phyloP scores from a whole-genome alignment of 53 echinoderm and acorn worm genomes.

The Mesocentrotus franciscanus region DNA sequence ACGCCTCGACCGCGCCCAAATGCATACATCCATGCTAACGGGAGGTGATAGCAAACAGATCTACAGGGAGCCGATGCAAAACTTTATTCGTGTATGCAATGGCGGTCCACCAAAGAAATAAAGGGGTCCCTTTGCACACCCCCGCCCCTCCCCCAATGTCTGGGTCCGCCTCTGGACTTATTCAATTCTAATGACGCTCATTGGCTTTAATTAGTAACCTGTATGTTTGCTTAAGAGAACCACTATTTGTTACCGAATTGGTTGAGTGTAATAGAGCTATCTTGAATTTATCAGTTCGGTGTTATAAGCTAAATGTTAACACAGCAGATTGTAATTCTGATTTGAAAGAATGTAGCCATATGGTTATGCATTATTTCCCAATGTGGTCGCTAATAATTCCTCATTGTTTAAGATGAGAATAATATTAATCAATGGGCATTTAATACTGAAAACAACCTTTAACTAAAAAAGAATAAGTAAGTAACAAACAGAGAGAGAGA shows the following conservation, averaged over 20 bases:
- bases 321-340: background rate
- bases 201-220: conserved; percentile 12
- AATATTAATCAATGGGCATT: background rate
- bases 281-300: background rate
- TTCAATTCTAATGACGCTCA: background rate
- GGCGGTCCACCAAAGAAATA: background rate
- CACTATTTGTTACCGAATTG: background rate
- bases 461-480: background rate
- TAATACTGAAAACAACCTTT: too few relatives aligned
- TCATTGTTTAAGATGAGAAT: background rate
- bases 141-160: background rate
- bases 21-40: too few relatives aligned
- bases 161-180: background rate
- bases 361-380: background rate
- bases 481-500: too few relatives aligned
- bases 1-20: too few relatives aligned
- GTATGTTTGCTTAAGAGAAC: background rate
- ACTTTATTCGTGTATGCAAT: too few relatives aligned
- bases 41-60: too few relatives aligned
- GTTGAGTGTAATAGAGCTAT: background rate
- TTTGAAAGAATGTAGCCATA: background rate
- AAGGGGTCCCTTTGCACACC: background rate
- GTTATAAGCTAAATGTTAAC: background rate
- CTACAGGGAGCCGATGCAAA: too few relatives aligned
- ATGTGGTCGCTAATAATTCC: too few relatives aligned